These are phyloP conservation scores for Nemoura dubitans DNA, from an alignment of 2,888 invertebrate genomes.

Conservation along the genomic window DNA sequence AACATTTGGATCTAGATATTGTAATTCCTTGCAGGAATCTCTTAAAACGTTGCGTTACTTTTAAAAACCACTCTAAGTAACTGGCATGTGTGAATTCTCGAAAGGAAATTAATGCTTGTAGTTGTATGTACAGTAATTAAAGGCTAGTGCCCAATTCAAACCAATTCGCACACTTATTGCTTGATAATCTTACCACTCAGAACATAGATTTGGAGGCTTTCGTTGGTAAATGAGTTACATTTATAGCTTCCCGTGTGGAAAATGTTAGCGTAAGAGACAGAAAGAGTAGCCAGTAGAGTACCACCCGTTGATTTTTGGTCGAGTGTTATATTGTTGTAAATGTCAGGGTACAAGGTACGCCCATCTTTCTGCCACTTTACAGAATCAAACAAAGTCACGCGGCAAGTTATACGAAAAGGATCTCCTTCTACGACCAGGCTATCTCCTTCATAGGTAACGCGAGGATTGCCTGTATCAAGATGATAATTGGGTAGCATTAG, in stretches of 20 bases:
- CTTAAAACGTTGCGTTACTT: not conserved
- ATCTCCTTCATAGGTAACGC: constrained; percentile 52
- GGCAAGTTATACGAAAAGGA: constrained; percentile 53
- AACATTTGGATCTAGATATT: too few relatives aligned
- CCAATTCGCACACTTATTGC: not conserved
- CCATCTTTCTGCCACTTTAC: constrained; percentile 53
- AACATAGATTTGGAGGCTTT: constrained; percentile 51
- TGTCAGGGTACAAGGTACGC: constrained; percentile 45
- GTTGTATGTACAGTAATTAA: too few relatives aligned
- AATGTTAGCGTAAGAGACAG: constrained; percentile 50
- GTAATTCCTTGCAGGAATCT: too few relatives aligned
- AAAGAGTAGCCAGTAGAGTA: constrained; percentile 47
- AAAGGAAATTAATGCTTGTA: too few relatives aligned
- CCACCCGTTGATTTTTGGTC: constrained; percentile 43
- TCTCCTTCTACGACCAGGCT: constrained; percentile 52
- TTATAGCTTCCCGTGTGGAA: constrained; percentile 53
- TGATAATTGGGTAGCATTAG: not conserved
- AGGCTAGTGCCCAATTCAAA: constrained; percentile 20
- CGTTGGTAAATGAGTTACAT: constrained; percentile 51
- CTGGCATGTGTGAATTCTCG: not conserved
- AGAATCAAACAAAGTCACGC: constrained; percentile 51
- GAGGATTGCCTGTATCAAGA: constrained; percentile 38
- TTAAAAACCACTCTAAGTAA: not conserved
- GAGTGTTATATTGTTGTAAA: constrained; percentile 46
- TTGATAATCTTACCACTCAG: constrained; percentile 52